Evolutionary conservation across 2,113 vertebrate genomes (phyloP), one percentile per base, ranked within the genome.

Genomic region (Suricata suricatta): DNA sequence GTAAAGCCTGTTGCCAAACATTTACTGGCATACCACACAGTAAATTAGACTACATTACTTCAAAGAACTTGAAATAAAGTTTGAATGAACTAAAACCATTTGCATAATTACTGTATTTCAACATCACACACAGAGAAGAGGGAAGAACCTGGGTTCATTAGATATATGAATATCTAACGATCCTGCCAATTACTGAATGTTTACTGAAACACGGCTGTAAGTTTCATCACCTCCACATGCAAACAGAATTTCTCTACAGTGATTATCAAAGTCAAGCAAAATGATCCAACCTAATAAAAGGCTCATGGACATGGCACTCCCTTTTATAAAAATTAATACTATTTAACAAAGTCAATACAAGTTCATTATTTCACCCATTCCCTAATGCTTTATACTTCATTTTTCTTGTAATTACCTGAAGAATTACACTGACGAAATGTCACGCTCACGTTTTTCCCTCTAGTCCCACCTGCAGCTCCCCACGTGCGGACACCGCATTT

Each of bases 171-270:
- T 47, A 47, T 47, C 44, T 47, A 47, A 47, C 10, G 44, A 47
- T 47, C 11, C 82, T 50, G 23, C 12, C 86, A 79, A 80, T 85
- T 92, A 87, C 14, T 84, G 15, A 74, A 74, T 82, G 54, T 52
- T 89, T 86, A 92, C 31, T 41, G n/a, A 80, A 93, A 87, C 60
- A 29, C 14, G 25, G 31, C 71, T 57, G 31, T 79, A 68, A 52
- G 35, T 89, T 90, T 90, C 86, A 90, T 64, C 68, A 90, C 35
- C 79, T 91, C 25, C 21, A 47, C 50, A 41, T 10, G 38, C 57
- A 81, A 96, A 92, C 71, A 88, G 88, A 96, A 92, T 81, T 95
- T 92, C 72, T 93, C 68, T 90, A 93, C 15, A 54, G 33, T 47
- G 31, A 86, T 82, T 82, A 33, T 38, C 25, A 57, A 77, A 87